A percentile compares a stretch with the other conserved stretches of the same genome.
phyloP scores from a whole-genome alignment of 2,113 vertebrate genomes.

The Silurus meridionalis region DNA sequence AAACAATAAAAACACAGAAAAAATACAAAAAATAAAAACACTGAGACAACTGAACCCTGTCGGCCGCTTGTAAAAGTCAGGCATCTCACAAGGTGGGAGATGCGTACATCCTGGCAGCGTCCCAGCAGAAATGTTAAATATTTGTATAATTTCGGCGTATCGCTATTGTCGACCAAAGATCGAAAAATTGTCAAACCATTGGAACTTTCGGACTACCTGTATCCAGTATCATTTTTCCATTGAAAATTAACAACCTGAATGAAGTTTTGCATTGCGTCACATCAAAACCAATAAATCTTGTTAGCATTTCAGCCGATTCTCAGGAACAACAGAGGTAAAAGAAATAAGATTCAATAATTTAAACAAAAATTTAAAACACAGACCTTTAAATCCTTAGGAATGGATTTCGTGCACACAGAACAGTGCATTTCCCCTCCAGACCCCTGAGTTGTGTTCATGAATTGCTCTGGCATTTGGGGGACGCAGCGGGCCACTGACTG shows the following conservation, averaged over 20 bases:
- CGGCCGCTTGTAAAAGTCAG: no score
- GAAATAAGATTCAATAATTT: neutral
- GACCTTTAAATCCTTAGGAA: constrained; percentile 88
- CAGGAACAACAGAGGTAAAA: no score
- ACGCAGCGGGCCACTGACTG: constrained; percentile 77
- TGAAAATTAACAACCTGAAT: neutral
- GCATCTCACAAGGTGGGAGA: no score
- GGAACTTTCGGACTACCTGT: no score
- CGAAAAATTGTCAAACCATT: no score
- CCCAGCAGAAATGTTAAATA: no score
- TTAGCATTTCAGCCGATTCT: neutral
- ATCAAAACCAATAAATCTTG: neutral
- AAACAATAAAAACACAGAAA: no score
- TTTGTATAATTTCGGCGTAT: no score
- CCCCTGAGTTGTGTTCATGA: constrained; percentile 60
- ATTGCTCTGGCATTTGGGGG: constrained; percentile 74
- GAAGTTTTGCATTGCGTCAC: neutral
- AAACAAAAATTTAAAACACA: constrained; percentile 15
- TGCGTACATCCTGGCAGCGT: no score
- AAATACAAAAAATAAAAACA: neutral
- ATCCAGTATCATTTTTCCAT: no score
- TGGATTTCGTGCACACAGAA: constrained; percentile 76
- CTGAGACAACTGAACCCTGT: no score
- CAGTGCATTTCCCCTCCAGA: constrained; percentile 76
- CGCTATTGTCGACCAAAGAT: no score